Base-by-base conservation (phyloP, 1,140 invertebrate genomes). In the Cydia amplana region DNA sequence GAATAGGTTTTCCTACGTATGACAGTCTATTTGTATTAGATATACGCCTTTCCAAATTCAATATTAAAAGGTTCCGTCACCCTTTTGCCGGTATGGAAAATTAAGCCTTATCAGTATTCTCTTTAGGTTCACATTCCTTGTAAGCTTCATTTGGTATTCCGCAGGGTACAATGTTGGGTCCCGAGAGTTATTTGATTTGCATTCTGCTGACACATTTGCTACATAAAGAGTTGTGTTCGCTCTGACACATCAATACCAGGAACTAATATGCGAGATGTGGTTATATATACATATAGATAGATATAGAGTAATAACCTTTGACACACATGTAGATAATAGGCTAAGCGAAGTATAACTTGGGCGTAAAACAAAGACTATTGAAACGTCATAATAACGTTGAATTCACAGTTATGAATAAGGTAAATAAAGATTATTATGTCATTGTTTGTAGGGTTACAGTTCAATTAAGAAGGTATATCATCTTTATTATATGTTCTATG, bases 111-210 rank as follows among this genome's bases (percentile, higher is more conserved):
- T 60, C 20, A 10, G 20, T 60, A 60, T 60, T 23, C 20, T 2
- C 9, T 23, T 60, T 23, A 12, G 9, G 18, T 60, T 23, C 16
- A 10, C 20, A 60, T 60, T 60, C 55, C 55, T 60, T 60, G 55
- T 23, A 23, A 23, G 1, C 20, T 23, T 23, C 55, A 23, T n/a
- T 51, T 60, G 55, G 55, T 60, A 4, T 60, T 65, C 28, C 64
- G 5, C 64, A 65, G 25, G 64, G 25, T 28, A 32, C 6, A 6
- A n/a, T 65, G 64, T 32, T 28, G 4, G 28, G 28, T 1, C 65
- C n/a, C 32, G 64, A 18, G 32, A 36, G 28, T 70, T 70, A 70
- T 70, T 70, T 70, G 65, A 70, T 70, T 70, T 70, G 65, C 65
- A 70, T 70, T 70, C 32, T 20, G 65, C 65, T 70, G 65, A 70